Base-by-base conservation (phyloP, 2,888 invertebrate species). In the Drosophila yooni region DNA sequence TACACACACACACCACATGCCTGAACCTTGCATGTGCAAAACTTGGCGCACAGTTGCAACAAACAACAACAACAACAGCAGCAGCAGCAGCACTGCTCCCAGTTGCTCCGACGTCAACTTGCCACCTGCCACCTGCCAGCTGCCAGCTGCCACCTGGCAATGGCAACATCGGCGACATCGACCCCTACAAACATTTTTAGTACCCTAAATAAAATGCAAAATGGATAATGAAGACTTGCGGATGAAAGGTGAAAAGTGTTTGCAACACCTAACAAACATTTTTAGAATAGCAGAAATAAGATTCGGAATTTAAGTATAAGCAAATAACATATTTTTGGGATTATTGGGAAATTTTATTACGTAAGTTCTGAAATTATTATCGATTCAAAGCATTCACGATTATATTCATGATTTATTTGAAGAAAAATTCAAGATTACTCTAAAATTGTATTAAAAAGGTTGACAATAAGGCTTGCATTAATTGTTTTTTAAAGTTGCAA, bases 11-110 rank as follows among this genome's bases (percentile, higher is more conserved):
- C 40, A 51, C 54, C 54, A 18, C 15, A 36, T 3, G 7, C 15
- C 2, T 18, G 15, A 15, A 36, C 36, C 15, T 18, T 36, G 70
- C 72, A 70, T 88, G 88, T 85, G 88, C 64, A 66, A 76, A 75
- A 79, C 64, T 74, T 74, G 79, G 51, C 74, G 74, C 82, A 71
- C 79, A 57, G 64, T 53, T 68, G 64, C 62, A 51, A 74, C 29
- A 58, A 58, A 27, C 70, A 67, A 29, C 31, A 51, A 56, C 51
- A 61, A 27, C 69, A 38, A 43, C 59, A 52, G 56, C 34, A 59
- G 36, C 6, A 5, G 36, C n/a, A 38, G n/a, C 33, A 52, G 61
- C 60, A 40, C 38, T 67, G 77, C 76, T 52, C 66, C 57, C 62
- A 50, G 63, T 63, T 77, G 81, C 58, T 63, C 63, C 66, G 66